phyloP scores from a whole-genome alignment of 1,140 invertebrate genomes.

The Diabrotica virgifera region DNA sequence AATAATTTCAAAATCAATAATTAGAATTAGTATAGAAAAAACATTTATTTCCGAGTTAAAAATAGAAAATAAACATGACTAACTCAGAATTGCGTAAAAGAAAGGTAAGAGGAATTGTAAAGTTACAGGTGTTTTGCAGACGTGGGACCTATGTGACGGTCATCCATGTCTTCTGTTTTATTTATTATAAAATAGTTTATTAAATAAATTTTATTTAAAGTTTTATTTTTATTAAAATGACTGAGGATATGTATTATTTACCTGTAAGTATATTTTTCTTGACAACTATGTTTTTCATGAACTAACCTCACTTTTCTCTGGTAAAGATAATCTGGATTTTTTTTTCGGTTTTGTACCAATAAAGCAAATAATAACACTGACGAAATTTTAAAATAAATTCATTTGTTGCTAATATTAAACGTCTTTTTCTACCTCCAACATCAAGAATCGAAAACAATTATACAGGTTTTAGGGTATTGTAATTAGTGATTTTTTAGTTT shows the following conservation, averaged over 20 bases:
- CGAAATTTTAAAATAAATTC: too few species aligned
- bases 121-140: not conserved
- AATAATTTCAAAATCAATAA: not conserved
- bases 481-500: too few species aligned
- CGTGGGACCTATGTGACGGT: not conserved
- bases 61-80: constrained; percentile 18
- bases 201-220: not conserved
- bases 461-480: too few species aligned
- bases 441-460: too few species aligned
- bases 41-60: not conserved
- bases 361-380: too few species aligned
- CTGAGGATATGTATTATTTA: not conserved
- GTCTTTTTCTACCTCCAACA: too few species aligned
- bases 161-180: not conserved
- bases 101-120: constrained; percentile 27
- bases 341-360: too few species aligned
- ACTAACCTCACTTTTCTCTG: too few species aligned
- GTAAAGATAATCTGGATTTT: too few species aligned
- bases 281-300: too few species aligned
- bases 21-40: not conserved
- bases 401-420: too few species aligned
- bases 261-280: constrained; percentile 1
- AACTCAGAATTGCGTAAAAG: constrained; percentile 34
- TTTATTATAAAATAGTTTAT: not conserved
- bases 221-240: constrained; percentile 4